Base-by-base conservation (phyloP, 1,140 invertebrate genomes). In the Portunus trituberculatus region DNA sequence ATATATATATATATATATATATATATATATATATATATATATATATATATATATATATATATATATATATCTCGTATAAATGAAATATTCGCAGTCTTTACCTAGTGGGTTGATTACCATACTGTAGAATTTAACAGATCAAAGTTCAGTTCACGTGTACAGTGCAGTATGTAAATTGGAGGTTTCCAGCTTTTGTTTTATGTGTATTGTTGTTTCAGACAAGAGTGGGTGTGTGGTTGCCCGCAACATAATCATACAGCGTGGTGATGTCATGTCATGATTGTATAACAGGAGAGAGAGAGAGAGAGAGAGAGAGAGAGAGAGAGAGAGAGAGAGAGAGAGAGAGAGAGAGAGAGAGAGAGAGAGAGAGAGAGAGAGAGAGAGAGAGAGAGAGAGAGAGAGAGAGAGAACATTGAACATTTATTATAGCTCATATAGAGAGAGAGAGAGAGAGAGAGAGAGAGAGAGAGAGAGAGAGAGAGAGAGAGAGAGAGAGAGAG, bases 1-100 rank as follows among this genome's bases (percentile, higher is more conserved):
- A 76, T 76, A 76, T 76, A 76, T 76, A 76, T 76, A 76, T 76
- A 76, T 76, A 76, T 76, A 76, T 76, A 76, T 76, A 76, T 76
- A 76, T 76, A 76, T 76, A 76, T 76, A 76, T 76, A 76, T 76
- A 76, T 76, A 76, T 76, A 76, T 76, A 76, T 87, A 31, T 31
- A 87, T 16, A 31, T 87, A 31, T 20, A 31, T 16, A 87, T 20
- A 31, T 20, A 31, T 87, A 87, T 31, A 16, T 16, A 87, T 31
- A 87, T 87, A 87, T 87, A n/a, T n/a, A n/a, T n/a, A n/a, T 76
- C 10, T 76, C 59, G 10, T 76, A 82, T 28, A 28, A 39, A 39
- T 39, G 39, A 88, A n/a, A n/a, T 88, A n/a, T 88, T 88, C 32
- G 16, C 29, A 16, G n/a, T 10, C 28, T 20, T 2, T 1, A 6